Evolutionary conservation across 2,113 vertebrate species (phyloP).

Genomic region (Acanthisitta chloris): DNA sequence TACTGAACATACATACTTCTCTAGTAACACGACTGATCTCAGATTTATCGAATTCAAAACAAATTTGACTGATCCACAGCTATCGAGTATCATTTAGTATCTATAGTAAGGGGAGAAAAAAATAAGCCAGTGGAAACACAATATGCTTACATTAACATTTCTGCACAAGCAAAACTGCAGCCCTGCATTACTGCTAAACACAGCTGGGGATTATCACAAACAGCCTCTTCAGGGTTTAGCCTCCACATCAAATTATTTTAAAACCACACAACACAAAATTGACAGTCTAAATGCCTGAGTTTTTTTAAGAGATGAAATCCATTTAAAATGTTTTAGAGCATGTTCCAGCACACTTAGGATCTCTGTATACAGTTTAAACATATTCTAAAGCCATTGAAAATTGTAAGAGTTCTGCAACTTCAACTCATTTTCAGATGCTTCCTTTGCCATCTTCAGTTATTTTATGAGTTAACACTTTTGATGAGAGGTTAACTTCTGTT

Average conservation of each 20-base stretch:
- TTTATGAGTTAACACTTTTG: not conserved
- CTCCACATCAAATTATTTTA: not conserved
- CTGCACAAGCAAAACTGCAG: not conserved
- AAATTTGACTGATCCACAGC: not conserved
- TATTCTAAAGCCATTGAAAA: not conserved
- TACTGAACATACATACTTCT: not conserved
- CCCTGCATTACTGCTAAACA: not conserved
- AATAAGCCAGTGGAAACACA: not conserved
- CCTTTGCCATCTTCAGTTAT: not conserved
- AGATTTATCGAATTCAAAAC: not conserved
- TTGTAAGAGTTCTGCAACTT: not conserved
- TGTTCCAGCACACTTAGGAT: not conserved
- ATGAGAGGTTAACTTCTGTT: not conserved
- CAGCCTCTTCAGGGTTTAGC: not conserved
- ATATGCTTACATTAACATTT: not conserved
- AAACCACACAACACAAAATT: not conserved
- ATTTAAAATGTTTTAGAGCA: conserved; percentile 3
- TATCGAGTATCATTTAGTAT: not conserved
- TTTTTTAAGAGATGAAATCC: not conserved
- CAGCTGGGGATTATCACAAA: not conserved
- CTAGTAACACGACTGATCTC: not conserved
- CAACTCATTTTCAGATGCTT: not conserved
- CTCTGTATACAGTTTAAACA: not conserved
- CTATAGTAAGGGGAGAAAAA: not conserved
- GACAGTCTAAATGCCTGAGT: not conserved